Conservation (phyloP, 2,888 invertebrate species). For the Aproaerema taeniolella region DNA sequence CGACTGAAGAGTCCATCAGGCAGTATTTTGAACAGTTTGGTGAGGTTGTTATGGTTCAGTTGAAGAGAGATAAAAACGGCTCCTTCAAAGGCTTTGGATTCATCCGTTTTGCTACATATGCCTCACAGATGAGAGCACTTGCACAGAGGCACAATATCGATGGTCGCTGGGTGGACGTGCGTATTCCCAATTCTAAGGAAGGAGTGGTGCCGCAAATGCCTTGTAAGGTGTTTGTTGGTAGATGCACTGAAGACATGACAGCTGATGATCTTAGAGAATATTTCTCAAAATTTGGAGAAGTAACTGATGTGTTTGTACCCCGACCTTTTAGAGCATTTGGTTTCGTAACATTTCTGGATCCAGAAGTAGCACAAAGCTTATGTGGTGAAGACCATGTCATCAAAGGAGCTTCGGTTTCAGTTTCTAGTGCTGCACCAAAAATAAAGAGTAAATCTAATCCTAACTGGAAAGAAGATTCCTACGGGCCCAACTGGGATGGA, state of each 20-base stretch:
- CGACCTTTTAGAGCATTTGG: conserved; percentile 95
- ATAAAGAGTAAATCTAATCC: conserved; percentile 77
- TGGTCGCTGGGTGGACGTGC: conserved; percentile 98
- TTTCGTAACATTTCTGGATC: conserved; percentile 95
- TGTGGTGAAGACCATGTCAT: conserved; percentile 97
- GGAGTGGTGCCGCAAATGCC: conserved; percentile 90
- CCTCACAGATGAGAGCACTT: conserved; percentile 95
- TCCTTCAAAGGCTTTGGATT: conserved; percentile 99
- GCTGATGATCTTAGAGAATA: conserved; percentile 93
- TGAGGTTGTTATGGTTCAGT: conserved; percentile 98
- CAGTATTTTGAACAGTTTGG: conserved; percentile 99
- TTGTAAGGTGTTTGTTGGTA: conserved; percentile 96
- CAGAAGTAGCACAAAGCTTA: conserved; percentile 92
- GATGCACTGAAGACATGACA: conserved; percentile 95
- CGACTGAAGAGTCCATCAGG: conserved; percentile 95
- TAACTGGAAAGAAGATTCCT: conserved; percentile 66
- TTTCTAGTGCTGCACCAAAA: conserved; percentile 93
- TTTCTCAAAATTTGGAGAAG: conserved; percentile 94
- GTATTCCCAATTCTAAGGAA: conserved; percentile 97
- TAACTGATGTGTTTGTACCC: conserved; percentile 97
- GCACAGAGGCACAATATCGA: conserved; percentile 97
- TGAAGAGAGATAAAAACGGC: conserved; percentile 94
- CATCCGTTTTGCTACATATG: conserved; percentile 96
- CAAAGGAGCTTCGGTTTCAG: conserved; percentile 92
- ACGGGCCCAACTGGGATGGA: conserved; percentile 59